Conservation (phyloP, 2,113 vertebrate genomes). For the Gallinago jamesoni region DNA sequence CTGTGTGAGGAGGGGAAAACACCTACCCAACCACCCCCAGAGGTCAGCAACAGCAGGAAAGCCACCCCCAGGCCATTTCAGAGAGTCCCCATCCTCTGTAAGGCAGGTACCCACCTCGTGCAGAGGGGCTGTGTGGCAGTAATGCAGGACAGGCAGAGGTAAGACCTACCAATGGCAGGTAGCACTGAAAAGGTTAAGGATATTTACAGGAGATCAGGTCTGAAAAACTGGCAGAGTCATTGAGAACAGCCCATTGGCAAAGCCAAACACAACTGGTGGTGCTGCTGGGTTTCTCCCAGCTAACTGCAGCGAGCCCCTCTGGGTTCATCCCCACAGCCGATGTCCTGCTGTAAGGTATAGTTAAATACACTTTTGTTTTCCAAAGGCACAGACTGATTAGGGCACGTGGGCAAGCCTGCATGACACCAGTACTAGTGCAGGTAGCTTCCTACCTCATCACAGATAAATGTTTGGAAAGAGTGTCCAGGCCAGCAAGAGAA, state of each 20-base stretch:
- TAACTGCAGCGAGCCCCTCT: background rate
- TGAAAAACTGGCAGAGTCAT: background rate
- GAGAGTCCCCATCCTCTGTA: background rate
- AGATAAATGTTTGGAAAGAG: background rate
- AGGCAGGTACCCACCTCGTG: background rate
- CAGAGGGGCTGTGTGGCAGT: background rate
- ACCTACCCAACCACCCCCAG: background rate
- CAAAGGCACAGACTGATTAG: background rate
- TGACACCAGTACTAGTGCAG: background rate
- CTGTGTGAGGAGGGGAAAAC: background rate
- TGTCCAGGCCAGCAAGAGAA: background rate
- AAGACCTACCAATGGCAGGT: background rate
- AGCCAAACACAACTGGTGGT: background rate
- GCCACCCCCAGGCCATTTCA: background rate
- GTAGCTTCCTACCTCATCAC: background rate
- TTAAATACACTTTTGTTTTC: background rate
- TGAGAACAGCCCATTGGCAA: background rate
- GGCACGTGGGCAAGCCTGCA: background rate
- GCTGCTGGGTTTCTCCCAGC: background rate
- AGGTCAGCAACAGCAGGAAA: background rate
- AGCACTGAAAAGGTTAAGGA: background rate
- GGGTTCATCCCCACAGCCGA: background rate
- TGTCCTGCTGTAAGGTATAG: background rate
- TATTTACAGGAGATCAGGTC: background rate
- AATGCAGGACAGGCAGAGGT: background rate